These are phyloP conservation scores for Dorcus hopei DNA, from an alignment of 2,888 invertebrate species.

Conservation along the genomic window DNA sequence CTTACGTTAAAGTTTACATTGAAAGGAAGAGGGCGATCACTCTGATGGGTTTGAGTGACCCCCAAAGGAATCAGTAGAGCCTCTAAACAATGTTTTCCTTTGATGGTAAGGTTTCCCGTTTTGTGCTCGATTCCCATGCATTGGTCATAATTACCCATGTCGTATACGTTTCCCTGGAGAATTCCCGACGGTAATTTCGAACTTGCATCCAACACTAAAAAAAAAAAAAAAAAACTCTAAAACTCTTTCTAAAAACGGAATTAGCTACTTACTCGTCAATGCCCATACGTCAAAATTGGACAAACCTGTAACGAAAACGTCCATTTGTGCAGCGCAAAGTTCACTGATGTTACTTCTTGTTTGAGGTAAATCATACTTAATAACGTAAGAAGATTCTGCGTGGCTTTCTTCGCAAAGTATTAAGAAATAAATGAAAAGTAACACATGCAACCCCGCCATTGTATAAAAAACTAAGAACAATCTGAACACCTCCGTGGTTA, in stretches of 20 bases:
- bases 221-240: not conserved
- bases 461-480: no score
- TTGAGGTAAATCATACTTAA: no score
- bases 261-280: not conserved
- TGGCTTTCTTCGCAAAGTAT: no score
- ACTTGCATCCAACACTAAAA: slow-evolving; percentile 24
- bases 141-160: slow-evolving; percentile 25
- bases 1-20: no score
- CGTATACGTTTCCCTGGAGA: slow-evolving; percentile 19
- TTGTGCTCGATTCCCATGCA: slow-evolving; percentile 12
- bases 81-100: slow-evolving; percentile 11
- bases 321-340: not conserved
- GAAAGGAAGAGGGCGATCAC: no score
- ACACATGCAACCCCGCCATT: no score
- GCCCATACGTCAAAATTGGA: not conserved
- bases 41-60: no score
- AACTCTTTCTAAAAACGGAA: slow-evolving; percentile 7
- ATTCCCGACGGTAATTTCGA: slow-evolving; percentile 24
- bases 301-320: not conserved
- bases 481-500: no score
- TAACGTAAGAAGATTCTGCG: no score
- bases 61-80: no score
- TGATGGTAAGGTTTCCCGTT: not conserved
- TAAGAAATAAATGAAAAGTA: no score
- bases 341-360: not conserved